Conservation (phyloP, 1,140 invertebrate species). For the Pseudoatta argentina region DNA sequence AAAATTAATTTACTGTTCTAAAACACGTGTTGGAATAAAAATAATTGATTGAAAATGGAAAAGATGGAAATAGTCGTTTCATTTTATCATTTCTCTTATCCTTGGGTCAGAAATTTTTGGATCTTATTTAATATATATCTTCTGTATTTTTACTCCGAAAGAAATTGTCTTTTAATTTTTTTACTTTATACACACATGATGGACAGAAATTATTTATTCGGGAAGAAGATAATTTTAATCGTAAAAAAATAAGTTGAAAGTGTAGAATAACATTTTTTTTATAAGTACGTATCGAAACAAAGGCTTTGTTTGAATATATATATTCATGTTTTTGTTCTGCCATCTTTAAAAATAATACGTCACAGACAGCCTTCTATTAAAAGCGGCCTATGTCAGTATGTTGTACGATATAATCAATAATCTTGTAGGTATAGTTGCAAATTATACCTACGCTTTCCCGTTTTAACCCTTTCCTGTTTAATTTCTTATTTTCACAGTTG, state of each 20-base stretch:
- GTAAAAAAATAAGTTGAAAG: not conserved
- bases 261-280: constrained; percentile 7
- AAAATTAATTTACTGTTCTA: not conserved
- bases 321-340: not conserved
- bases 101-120: not conserved
- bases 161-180: not conserved
- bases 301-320: not conserved
- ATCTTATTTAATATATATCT: not conserved
- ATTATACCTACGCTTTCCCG: constrained; percentile 21
- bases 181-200: not conserved
- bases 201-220: not conserved
- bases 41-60: not conserved
- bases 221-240: not conserved
- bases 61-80: not conserved
- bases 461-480: constrained; percentile 28
- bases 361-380: constrained; percentile 39
- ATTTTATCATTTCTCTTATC: not conserved
- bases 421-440: constrained; percentile 3
- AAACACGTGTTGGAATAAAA: not conserved
- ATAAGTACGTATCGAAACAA: not conserved
- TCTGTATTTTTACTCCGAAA: not conserved
- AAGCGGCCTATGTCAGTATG: constrained; percentile 10
- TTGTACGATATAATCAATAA: constrained; percentile 42
- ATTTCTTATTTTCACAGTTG: not conserved
- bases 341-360: constrained; percentile 43